Evolutionary conservation across 2,113 vertebrate genomes (phyloP).

Genomic region (Oncorhynchus nerka): DNA sequence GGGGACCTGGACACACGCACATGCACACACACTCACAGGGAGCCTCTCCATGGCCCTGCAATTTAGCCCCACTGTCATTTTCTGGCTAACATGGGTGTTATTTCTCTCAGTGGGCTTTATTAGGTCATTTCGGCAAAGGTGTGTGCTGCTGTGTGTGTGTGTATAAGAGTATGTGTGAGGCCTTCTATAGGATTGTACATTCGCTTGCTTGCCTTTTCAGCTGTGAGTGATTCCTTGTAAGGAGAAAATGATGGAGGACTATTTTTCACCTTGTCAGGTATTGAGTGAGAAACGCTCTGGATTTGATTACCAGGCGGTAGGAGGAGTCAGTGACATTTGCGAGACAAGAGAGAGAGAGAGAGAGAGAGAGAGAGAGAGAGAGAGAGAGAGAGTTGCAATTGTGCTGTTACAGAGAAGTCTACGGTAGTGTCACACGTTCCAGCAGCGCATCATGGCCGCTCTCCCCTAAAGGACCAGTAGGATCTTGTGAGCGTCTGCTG

Average conservation of each 20-base stretch:
- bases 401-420: too few relatives aligned
- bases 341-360: background rate
- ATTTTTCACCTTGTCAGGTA: conserved; percentile 67
- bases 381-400: too few relatives aligned
- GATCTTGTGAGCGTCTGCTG: too few relatives aligned
- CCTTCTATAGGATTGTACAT: too few relatives aligned
- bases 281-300: conserved; percentile 61
- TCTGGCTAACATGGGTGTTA: conserved; percentile 58
- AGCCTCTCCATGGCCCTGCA: conserved; percentile 65
- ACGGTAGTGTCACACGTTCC: too few relatives aligned
- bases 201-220: background rate
- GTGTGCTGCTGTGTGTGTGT: too few relatives aligned
- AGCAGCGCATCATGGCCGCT: too few relatives aligned
- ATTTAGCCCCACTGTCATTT: conserved; percentile 78
- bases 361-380: too few relatives aligned
- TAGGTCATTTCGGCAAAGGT: conserved; percentile 57
- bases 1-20: conserved; percentile 61
- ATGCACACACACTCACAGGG: conserved; percentile 28
- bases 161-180: too few relatives aligned
- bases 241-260: conserved; percentile 55
- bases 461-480: too few relatives aligned
- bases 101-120: conserved; percentile 70
- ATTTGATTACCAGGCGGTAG: conserved; percentile 59
- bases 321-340: conserved; percentile 63
- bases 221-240: conserved; percentile 30